Conservation (phyloP, 2,797 vertebrate genomes). For the Liparis tanakae region DNA sequence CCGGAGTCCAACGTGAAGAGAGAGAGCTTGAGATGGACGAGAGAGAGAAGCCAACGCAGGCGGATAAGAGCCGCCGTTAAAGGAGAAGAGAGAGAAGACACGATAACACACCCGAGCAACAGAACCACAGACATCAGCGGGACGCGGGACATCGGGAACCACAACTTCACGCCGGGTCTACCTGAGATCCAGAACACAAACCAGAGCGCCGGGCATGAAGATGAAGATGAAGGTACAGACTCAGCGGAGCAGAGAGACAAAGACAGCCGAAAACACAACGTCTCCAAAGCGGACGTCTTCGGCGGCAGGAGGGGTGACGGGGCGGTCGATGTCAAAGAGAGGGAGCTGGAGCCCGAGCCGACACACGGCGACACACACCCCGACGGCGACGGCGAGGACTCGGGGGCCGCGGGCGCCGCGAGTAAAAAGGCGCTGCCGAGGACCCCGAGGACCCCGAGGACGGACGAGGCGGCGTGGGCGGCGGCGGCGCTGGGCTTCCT, state of each 20-base stretch:
- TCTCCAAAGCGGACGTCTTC: constrained; percentile 16
- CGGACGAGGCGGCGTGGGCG: constrained; percentile 90
- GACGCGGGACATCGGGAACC: constrained; percentile 9
- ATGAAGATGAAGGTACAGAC: constrained; percentile 23
- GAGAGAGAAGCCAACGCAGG: constrained; percentile 33
- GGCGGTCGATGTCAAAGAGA: constrained; percentile 57
- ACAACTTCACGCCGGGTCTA: constrained; percentile 1
- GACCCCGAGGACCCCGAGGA: constrained; percentile 77
- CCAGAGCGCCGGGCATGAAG: not conserved
- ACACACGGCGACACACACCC: constrained; percentile 6
- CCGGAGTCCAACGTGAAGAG: not conserved
- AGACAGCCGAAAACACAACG: constrained; percentile 4
- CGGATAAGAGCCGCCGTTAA: constrained; percentile 38
- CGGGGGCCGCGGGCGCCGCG: not conserved
- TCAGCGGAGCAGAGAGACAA: not conserved
- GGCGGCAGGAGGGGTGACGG: constrained; percentile 15
- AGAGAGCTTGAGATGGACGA: constrained; percentile 7
- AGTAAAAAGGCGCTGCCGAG: not conserved
- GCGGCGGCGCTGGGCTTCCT: constrained; percentile 90
- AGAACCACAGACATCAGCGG: not conserved
- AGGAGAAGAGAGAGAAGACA: not conserved
- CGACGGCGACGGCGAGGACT: not conserved
- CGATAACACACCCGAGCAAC: not conserved
- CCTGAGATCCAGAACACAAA: constrained; percentile 11
- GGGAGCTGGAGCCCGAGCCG: constrained; percentile 40